Evolutionary conservation across 2,888 invertebrate species (phyloP).

Genomic region (Halictus ligatus): DNA sequence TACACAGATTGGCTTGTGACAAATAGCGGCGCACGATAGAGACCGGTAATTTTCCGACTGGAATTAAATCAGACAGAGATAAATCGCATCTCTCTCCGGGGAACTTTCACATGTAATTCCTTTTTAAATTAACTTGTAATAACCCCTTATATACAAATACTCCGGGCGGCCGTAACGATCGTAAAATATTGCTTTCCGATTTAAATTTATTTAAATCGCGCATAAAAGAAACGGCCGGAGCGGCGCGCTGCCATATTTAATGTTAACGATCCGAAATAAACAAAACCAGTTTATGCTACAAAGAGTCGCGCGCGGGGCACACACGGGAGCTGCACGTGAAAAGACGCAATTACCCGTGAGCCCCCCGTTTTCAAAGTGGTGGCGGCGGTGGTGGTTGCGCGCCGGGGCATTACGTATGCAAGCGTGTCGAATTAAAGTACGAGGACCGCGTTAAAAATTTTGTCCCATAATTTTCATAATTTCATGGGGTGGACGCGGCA

Average conservation of each 20-base stretch:
- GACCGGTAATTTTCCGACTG: constrained; percentile 18
- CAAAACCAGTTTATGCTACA: constrained; percentile 48
- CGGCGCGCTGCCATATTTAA: constrained; percentile 30
- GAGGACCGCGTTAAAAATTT: constrained; percentile 40
- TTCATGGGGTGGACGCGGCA: constrained; percentile 18
- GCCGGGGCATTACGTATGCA: constrained; percentile 30
- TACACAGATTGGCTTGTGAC: background rate
- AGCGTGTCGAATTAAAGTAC: constrained; percentile 31
- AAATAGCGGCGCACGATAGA: constrained; percentile 2
- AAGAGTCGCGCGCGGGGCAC: constrained; percentile 27
- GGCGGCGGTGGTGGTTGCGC: background rate
- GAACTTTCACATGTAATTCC: constrained; percentile 18
- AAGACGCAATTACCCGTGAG: constrained; percentile 36
- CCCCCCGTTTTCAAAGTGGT: constrained; percentile 34
- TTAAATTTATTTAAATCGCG: constrained; percentile 53
- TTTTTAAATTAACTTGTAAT: constrained; percentile 29
- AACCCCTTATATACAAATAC: constrained; percentile 36
- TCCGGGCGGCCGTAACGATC: constrained; percentile 9
- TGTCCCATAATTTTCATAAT: constrained; percentile 48
- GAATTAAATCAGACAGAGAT: constrained; percentile 28
- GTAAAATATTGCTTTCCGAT: constrained; percentile 36
- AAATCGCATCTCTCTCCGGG: constrained; percentile 5
- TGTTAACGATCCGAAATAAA: constrained; percentile 50
- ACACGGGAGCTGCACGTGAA: constrained; percentile 34
- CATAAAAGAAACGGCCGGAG: constrained; percentile 15